Conservation (phyloP, 1,140 invertebrate genomes). For the Eulimnadia texana region DNA sequence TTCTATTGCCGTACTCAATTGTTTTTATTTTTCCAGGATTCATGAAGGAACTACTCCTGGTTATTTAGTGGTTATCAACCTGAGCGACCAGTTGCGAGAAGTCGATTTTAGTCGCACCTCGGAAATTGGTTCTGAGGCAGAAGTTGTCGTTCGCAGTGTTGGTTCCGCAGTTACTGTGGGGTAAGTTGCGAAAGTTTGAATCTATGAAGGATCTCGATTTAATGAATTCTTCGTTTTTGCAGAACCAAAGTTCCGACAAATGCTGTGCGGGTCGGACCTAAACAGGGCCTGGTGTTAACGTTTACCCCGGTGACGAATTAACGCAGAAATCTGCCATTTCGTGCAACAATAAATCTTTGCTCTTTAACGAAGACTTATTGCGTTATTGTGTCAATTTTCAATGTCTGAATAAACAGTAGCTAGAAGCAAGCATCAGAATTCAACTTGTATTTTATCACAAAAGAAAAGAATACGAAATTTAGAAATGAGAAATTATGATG, state of each 20-base stretch:
- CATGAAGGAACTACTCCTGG: conserved; percentile 48
- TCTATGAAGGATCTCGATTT: background rate
- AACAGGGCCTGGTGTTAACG: conserved; percentile 20
- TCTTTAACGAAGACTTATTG: background rate
- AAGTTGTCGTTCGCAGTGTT: conserved; percentile 18
- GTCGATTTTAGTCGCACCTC: conserved; percentile 34
- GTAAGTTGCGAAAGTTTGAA: background rate
- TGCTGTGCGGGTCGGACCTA: conserved; percentile 18
- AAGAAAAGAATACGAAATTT: background rate
- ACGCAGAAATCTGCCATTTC: too few species aligned
- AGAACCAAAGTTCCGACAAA: conserved; percentile 19
- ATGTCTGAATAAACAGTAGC: too few species aligned
- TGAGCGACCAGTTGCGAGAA: conserved; percentile 29
- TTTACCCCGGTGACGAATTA: conserved; percentile 22
- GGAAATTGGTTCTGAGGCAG: conserved; percentile 27
- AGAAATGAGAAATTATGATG: background rate
- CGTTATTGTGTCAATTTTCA: background rate
- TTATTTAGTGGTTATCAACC: conserved; percentile 46
- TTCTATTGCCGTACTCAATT: background rate
- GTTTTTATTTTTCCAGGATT: conserved; percentile 33
- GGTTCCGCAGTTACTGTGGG: conserved; percentile 3
- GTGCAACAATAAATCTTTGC: too few species aligned
- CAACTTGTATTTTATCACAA: background rate
- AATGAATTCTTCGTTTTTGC: background rate
- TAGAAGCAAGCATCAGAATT: too few species aligned